phyloP scores from a whole-genome alignment of 2,888 invertebrate species.

The Crossocerus cetratus region DNA sequence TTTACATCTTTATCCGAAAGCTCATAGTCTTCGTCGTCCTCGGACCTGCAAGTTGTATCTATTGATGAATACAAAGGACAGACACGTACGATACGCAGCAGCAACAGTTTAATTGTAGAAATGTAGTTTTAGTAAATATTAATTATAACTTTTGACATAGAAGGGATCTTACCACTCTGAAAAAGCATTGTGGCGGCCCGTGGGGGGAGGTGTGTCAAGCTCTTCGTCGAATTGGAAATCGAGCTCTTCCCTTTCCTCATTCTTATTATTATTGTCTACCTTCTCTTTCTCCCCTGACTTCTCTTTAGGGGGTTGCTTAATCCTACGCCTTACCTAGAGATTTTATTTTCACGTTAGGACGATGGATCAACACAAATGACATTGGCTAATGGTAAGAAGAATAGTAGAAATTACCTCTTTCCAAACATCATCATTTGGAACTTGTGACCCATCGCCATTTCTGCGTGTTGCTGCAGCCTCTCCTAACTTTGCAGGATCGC shows the following conservation, averaged over 20 bases:
- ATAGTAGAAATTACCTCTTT: conserved; percentile 77
- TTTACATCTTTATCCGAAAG: conserved; percentile 95
- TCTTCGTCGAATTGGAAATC: conserved; percentile 99
- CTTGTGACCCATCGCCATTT: conserved; percentile 56
- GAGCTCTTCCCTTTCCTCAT: conserved; percentile 86
- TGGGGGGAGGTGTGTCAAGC: conserved; percentile 85
- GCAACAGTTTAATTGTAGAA: not conserved
- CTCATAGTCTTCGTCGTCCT: conserved; percentile 90
- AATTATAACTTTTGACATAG: not conserved
- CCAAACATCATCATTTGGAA: conserved; percentile 79
- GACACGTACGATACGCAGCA: too few species aligned
- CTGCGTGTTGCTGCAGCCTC: conserved; percentile 38
- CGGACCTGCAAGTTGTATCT: conserved; percentile 80
- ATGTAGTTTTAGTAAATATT: not conserved
- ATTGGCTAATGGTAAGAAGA: conserved; percentile 24
- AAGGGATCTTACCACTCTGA: conserved; percentile 80
- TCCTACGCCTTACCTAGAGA: conserved; percentile 75
- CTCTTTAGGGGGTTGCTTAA: conserved; percentile 72
- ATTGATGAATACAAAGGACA: not conserved
- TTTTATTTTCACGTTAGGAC: not conserved
- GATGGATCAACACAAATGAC: not conserved
- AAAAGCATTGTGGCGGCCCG: conserved; percentile 89
- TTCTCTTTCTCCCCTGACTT: conserved; percentile 65
- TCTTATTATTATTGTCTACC: conserved; percentile 57
- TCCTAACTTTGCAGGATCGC: conserved; percentile 24